Evolutionary conservation across 2,797 vertebrate genomes (phyloP).

Genomic region (Sebastes wilsoni): DNA sequence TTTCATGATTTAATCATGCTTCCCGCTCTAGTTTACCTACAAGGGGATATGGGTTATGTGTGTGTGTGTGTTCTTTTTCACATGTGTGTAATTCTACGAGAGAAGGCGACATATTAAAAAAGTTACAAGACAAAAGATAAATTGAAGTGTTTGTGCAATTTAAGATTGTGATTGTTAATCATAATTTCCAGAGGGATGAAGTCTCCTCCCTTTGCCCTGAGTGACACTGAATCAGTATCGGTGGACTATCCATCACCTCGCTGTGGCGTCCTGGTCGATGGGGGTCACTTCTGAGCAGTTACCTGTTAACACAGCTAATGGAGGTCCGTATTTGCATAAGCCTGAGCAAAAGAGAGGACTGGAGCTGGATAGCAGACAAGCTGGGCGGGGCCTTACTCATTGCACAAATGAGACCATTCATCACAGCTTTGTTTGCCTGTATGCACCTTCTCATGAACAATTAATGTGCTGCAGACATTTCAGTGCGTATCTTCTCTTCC

Average conservation of each 20-base stretch:
- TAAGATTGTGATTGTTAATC: conserved; percentile 41
- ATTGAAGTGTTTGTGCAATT: conserved; percentile 14
- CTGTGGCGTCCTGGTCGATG: conserved; percentile 51
- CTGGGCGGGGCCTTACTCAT: conserved; percentile 64
- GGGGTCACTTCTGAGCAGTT: conserved; percentile 67
- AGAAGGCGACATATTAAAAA: not conserved
- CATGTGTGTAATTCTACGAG: not conserved
- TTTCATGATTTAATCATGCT: conserved; percentile 70
- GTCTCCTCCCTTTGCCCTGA: conserved; percentile 25
- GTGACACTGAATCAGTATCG: conserved; percentile 34
- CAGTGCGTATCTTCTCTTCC: conserved; percentile 50
- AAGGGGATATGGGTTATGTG: not conserved
- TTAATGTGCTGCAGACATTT: conserved; percentile 74
- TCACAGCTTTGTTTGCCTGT: conserved; percentile 78
- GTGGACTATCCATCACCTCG: conserved; percentile 61
- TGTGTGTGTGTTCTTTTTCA: conserved; percentile 9
- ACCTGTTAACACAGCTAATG: conserved; percentile 77
- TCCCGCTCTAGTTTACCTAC: conserved; percentile 35
- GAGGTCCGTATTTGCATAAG: conserved; percentile 73
- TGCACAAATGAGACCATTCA: conserved; percentile 79
- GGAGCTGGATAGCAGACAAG: conserved; percentile 54
- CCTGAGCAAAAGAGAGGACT: conserved; percentile 47
- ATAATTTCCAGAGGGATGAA: conserved; percentile 27
- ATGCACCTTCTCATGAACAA: conserved; percentile 77
- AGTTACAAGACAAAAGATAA: conserved; percentile 20